Conservation (phyloP, 1,140 invertebrate species). For the Grapholita molesta region DNA sequence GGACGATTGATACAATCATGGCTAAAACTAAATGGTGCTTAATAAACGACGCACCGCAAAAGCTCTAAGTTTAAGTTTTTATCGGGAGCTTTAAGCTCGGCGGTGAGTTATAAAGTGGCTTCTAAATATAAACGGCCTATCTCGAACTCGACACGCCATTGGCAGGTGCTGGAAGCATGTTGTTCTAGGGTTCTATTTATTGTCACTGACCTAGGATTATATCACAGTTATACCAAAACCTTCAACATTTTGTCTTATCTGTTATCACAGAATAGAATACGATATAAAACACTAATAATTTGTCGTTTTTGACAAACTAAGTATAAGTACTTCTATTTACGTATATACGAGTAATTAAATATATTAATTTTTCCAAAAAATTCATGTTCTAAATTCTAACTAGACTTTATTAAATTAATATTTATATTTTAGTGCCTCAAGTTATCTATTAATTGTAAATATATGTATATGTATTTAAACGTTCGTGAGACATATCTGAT, state of each 20-base stretch:
- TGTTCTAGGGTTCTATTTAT: slow-evolving; percentile 19
- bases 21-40: slow-evolving; percentile 64
- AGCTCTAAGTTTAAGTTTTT: slow-evolving; percentile 61
- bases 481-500: too few species aligned
- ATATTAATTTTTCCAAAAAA: too few species aligned
- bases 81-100: slow-evolving; percentile 62
- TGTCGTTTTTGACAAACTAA: too few species aligned
- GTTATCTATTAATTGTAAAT: too few species aligned
- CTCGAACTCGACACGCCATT: slow-evolving; percentile 70
- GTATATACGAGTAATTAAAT: too few species aligned
- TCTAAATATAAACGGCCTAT: slow-evolving; percentile 75
- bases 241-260: too few species aligned
- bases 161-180: slow-evolving; percentile 65
- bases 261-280: not conserved
- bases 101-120: slow-evolving; percentile 73
- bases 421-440: too few species aligned
- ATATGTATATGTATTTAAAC: too few species aligned
- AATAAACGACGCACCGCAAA: slow-evolving; percentile 53
- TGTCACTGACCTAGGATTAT: not conserved
- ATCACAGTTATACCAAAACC: not conserved
- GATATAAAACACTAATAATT: not conserved
- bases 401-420: too few species aligned
- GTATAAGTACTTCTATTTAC: too few species aligned
- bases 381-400: too few species aligned
- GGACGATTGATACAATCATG: slow-evolving; percentile 64